Conservation (phyloP, 2,113 vertebrate genomes). For the Alligator mississippiensis region DNA sequence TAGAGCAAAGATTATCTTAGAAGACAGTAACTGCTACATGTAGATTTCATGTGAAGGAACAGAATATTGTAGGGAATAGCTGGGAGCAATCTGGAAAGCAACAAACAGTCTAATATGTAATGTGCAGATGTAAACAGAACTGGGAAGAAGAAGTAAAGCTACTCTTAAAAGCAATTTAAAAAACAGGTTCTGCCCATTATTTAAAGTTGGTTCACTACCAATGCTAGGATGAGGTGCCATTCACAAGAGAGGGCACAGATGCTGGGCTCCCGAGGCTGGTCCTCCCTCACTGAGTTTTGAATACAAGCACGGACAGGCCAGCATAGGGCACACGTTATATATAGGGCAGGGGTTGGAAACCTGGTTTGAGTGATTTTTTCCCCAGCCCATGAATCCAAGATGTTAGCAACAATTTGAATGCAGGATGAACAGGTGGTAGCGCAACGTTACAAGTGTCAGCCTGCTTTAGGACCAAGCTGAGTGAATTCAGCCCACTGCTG, state of each 20-base stretch:
- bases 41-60: neutral
- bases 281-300: neutral
- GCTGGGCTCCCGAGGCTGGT: neutral
- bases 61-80: neutral
- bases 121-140: neutral
- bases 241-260: neutral
- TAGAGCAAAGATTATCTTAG: neutral
- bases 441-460: too few relatives aligned
- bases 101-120: constrained; percentile 10
- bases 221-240: neutral
- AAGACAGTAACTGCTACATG: neutral
- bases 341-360: too few relatives aligned
- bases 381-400: too few relatives aligned
- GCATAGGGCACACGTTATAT: neutral
- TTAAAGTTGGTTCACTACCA: neutral
- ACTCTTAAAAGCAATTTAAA: constrained; percentile 1
- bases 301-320: neutral
- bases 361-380: too few relatives aligned
- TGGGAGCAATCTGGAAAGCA: constrained; percentile 15
- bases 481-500: too few relatives aligned
- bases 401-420: too few relatives aligned
- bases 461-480: too few relatives aligned
- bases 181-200: neutral
- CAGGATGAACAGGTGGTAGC: too few relatives aligned
- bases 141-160: neutral